These are phyloP conservation scores for Trichacis sp. DNA, from an alignment of 2,888 invertebrate species.

Conservation along the genomic window DNA sequence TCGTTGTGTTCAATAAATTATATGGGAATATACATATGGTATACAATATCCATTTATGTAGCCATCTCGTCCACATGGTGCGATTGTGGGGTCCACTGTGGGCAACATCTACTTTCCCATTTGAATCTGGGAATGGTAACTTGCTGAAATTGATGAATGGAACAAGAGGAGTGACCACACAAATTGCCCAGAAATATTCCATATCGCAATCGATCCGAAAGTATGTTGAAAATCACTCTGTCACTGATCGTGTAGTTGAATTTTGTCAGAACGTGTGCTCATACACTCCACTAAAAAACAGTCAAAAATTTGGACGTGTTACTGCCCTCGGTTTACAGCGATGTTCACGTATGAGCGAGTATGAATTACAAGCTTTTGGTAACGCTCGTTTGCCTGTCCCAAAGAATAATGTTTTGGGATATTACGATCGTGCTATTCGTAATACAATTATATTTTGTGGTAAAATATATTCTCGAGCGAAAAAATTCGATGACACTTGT, in stretches of 20 bases:
- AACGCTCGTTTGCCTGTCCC: not conserved
- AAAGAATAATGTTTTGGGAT: not conserved
- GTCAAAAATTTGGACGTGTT: not conserved
- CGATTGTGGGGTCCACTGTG: not conserved
- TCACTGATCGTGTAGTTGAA: not conserved
- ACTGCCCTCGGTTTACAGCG: not conserved
- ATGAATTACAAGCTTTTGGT: not conserved
- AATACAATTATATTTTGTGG: not conserved
- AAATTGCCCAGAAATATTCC: conserved; percentile 1
- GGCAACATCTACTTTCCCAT: not conserved
- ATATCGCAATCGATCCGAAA: not conserved
- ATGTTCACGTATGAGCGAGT: not conserved
- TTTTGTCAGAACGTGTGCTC: not conserved
- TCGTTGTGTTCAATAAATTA: not conserved
- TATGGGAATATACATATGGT: conserved; percentile 5
- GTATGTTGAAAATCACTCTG: not conserved
- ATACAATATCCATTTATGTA: conserved; percentile 6
- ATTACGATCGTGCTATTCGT: not conserved
- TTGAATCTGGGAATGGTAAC: not conserved
- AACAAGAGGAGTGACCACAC: not conserved
- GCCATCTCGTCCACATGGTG: not conserved
- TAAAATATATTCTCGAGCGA: not conserved
- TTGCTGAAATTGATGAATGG: not conserved
- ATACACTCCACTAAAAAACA: not conserved
- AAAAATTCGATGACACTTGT: conserved; percentile 4